Evolutionary conservation across 1,140 invertebrate species (phyloP), one percentile per base, ranked within the genome.

Genomic region (Drosophila ohnishii): DNA sequence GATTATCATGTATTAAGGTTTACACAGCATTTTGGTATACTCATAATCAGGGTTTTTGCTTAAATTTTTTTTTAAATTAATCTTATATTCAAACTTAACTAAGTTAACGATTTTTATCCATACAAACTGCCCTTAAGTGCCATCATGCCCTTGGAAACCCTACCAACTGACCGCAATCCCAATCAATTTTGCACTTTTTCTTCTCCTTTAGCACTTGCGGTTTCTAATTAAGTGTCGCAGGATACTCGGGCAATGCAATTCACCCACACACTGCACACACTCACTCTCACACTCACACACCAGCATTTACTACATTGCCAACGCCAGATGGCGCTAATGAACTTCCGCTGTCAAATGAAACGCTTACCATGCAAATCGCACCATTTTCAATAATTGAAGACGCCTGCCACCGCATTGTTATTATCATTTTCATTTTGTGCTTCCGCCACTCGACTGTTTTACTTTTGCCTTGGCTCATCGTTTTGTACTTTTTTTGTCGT

Each of bases 351-450:
- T 79, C 78, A 87, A 86, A 86, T 82, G 71, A 83, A 86, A 78
- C 75, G 83, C 83, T 86, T 87, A 60, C 75, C 80, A 87, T 83
- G 83, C 83, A 87, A 87, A 87, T 87, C 76, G 72, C 73, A 39
- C 45, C 83, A 73, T 77, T 80, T 88, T 87, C 84, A 84, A 88
- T 87, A 87, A 87, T 87, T 84, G 84, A 80, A 80, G 72, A 59
- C 37, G 75, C 55, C 64, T 60, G 72, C 75, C 71, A 65, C 83
- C 75, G 74, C 78, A 85, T 86, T 86, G 78, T 88, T 87, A 86
- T 86, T 83, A 88, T 88, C 74, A 87, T 87, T 87, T 87, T 78
- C 70, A 86, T 86, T 82, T 86, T 79, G 67, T 84, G 76, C 83
- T 88, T 83, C 76, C 84, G 76, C 59, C 75, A 59, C 51, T 75